These are phyloP conservation scores for Leuciscus waleckii DNA, from an alignment of 2,797 vertebrate species.

Conservation along the genomic window DNA sequence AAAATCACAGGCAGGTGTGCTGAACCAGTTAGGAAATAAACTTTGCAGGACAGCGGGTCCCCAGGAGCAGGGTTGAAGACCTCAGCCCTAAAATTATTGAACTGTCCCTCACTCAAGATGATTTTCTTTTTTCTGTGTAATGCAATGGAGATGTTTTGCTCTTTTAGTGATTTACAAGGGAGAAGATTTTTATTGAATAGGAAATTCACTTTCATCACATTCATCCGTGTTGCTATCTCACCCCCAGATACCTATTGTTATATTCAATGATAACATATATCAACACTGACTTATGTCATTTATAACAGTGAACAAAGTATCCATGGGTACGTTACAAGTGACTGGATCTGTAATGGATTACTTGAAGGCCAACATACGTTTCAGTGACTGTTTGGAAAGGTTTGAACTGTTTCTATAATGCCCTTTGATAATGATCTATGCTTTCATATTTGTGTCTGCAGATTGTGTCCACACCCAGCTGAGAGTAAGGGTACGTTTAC, in stretches of 20 bases:
- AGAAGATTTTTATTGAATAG: not conserved
- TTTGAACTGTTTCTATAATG: conserved; percentile 48
- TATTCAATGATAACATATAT: no score
- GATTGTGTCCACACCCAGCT: not conserved
- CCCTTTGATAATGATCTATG: not conserved
- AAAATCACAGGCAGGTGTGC: no score
- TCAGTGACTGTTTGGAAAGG: conserved; percentile 70
- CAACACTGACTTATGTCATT: not conserved
- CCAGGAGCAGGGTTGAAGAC: not conserved
- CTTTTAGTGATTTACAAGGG: not conserved
- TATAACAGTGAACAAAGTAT: conserved; percentile 68
- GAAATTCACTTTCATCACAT: not conserved
- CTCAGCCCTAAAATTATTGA: not conserved
- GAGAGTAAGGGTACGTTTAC: not conserved
- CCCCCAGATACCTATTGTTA: not conserved
- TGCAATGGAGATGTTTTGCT: not conserved
- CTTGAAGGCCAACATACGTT: conserved; percentile 52
- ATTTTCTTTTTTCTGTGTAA: not conserved
- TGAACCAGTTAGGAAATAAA: no score
- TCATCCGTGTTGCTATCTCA: not conserved
- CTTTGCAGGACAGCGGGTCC: not conserved
- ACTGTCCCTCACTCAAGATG: not conserved
- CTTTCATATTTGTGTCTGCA: conserved; percentile 4
- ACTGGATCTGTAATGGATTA: conserved; percentile 68
- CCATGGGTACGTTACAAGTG: conserved; percentile 66